These are phyloP conservation scores for Xenus cinereus DNA, from an alignment of 2,113 vertebrate species.

Conservation along the genomic window DNA sequence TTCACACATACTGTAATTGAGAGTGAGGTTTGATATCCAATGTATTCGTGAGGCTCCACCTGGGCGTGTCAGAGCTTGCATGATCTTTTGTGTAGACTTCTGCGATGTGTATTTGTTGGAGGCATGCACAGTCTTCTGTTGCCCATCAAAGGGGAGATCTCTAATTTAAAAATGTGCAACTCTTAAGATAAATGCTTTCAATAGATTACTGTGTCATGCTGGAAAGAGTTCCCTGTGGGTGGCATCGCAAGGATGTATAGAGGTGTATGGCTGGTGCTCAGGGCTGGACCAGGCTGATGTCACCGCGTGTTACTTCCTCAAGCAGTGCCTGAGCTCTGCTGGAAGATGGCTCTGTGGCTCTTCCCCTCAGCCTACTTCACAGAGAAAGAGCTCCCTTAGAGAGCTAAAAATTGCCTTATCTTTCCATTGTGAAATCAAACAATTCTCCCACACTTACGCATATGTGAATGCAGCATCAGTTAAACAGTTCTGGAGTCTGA, in stretches of 20 bases:
- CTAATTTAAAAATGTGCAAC: not conserved
- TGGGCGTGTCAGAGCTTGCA: not conserved
- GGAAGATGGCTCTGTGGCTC: not conserved
- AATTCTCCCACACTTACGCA: not conserved
- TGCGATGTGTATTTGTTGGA: not conserved
- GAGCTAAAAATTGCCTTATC: not conserved
- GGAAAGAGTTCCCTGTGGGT: not conserved
- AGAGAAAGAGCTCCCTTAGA: not conserved
- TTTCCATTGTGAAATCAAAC: not conserved
- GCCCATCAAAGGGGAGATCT: not conserved
- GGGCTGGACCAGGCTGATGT: not conserved
- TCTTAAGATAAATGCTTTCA: not conserved
- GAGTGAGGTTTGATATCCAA: not conserved
- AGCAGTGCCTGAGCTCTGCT: not conserved
- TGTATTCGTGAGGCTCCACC: not conserved
- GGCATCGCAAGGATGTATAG: not conserved
- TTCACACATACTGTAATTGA: constrained; percentile 12
- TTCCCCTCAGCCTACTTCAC: not conserved
- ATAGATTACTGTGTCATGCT: not conserved
- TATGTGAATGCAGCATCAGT: not conserved
- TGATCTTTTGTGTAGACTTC: not conserved
- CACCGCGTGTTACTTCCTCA: not conserved
- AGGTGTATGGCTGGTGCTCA: not conserved
- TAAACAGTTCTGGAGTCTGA: not conserved
- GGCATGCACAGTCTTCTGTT: not conserved